Evolutionary conservation across 2,888 invertebrate genomes (phyloP), one percentile per base, ranked within the genome.

Genomic region (Eledone cirrhosa): DNA sequence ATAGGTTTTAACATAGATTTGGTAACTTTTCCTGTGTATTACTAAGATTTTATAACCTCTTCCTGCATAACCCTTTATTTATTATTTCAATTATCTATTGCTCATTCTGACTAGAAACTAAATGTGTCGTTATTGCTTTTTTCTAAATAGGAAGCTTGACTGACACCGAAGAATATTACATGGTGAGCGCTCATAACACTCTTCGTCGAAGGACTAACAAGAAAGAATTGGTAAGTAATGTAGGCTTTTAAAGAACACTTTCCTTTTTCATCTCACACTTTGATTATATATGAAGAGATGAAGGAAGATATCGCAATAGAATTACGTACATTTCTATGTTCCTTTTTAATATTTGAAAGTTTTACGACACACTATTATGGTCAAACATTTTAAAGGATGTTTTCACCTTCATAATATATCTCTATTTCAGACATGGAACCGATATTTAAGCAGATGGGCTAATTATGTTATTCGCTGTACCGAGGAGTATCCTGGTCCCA

Each of bases 401-500:
- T 65, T 27, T 65, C 31, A 74, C 24, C 47, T n/a, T 75, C 47
- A 48, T 79, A 29, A 31, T 48, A 22, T 29, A 16, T 77, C 69
- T 77, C 5, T 48, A 24, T 83, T 81, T 3, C 79, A 87, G 87
- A 80, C 80, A 53, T 87, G 87, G 87, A 85, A 82, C 78, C 80
- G 79, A 29, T 81, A 85, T 47, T 78, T 87, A 24, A 84, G 85
- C 76, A 78, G 82, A 33, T 87, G 87, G 87, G 85, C 85, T 0
- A 82, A 82, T 59, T 86, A 87, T 63, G 84, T 87, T 5, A 85
- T 87, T 16, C 80, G 87, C 14, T 87, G 87, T 81, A 84, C 83
- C 41, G 82, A 82, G 13, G 86, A 87, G 72, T 87, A 86, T 59
- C 87, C 87, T 3, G 87, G 87, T 24, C 87, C 87, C 13, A 83